Evolutionary conservation across 1,140 invertebrate species (phyloP).

Genomic region (Anthonomus grandis): DNA sequence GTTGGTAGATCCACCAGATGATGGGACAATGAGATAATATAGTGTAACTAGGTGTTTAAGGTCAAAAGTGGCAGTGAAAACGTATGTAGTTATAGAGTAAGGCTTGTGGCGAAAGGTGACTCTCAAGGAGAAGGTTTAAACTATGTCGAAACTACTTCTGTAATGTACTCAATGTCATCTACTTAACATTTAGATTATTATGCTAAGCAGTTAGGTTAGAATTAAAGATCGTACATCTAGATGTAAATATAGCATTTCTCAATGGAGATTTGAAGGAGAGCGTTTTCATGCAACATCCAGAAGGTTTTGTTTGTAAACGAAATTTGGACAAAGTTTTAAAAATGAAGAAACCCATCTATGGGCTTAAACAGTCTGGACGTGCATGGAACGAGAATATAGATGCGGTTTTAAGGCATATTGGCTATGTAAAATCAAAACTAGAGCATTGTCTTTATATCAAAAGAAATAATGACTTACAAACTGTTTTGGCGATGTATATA

Average conservation of each 20-base stretch:
- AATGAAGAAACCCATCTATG: slow-evolving; percentile 44
- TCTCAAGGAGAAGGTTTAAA: slow-evolving; percentile 19
- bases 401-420: slow-evolving; percentile 29
- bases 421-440: slow-evolving; percentile 37
- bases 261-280: slow-evolving; percentile 42
- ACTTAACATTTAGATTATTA: slow-evolving; percentile 32
- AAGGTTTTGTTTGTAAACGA: slow-evolving; percentile 29
- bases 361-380: slow-evolving; percentile 48
- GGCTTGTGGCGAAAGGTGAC: slow-evolving; percentile 48
- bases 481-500: slow-evolving; percentile 33
- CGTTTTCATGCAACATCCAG: slow-evolving; percentile 46
- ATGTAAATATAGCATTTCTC: slow-evolving; percentile 47
- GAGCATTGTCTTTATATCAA: slow-evolving; percentile 42
- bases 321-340: slow-evolving; percentile 37
- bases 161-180: slow-evolving; percentile 31
- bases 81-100: slow-evolving; percentile 31
- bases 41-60: slow-evolving; percentile 46
- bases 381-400: slow-evolving; percentile 40
- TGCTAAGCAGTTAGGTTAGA: slow-evolving; percentile 34
- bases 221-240: slow-evolving; percentile 37
- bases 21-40: slow-evolving; percentile 41
- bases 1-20: slow-evolving; percentile 35
- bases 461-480: slow-evolving; percentile 21
- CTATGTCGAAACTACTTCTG: slow-evolving; percentile 29
- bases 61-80: slow-evolving; percentile 36